phyloP scores from a whole-genome alignment of 2,113 vertebrate species.

The Notarius lentiginosus region DNA sequence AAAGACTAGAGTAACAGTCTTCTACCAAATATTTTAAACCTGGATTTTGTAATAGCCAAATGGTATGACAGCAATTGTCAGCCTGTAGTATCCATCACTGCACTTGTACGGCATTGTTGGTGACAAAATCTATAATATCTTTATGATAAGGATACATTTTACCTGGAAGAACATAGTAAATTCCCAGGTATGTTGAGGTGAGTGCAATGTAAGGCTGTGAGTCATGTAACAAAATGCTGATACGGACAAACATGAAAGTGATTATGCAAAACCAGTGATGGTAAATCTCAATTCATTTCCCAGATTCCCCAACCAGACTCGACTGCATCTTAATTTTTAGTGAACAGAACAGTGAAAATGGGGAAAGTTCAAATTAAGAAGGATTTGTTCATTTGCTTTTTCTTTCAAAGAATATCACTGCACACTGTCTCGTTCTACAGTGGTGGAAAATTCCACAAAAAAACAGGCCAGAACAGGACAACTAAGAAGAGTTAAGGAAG shows the following conservation, averaged over 20 bases:
- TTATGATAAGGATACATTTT: background rate
- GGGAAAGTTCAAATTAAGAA: background rate
- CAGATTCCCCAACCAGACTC: background rate
- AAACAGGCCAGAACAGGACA: background rate
- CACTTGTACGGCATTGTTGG: background rate
- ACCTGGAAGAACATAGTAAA: background rate
- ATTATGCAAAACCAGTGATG: background rate
- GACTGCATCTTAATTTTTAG: background rate
- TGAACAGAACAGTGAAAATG: background rate
- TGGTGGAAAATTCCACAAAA: background rate
- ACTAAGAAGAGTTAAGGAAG: constrained; percentile 18
- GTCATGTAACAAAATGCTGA: background rate
- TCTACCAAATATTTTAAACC: background rate
- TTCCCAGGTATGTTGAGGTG: background rate
- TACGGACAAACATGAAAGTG: background rate
- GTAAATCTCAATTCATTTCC: background rate
- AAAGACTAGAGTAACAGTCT: background rate
- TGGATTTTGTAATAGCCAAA: background rate
- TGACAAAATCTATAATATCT: background rate
- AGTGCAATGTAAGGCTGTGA: background rate
- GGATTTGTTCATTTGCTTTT: background rate
- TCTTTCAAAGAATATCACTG: background rate
- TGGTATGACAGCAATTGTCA: background rate
- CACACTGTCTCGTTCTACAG: background rate
- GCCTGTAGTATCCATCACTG: background rate